Conservation (phyloP, 2,113 vertebrate genomes). For the Junco hyemalis region DNA sequence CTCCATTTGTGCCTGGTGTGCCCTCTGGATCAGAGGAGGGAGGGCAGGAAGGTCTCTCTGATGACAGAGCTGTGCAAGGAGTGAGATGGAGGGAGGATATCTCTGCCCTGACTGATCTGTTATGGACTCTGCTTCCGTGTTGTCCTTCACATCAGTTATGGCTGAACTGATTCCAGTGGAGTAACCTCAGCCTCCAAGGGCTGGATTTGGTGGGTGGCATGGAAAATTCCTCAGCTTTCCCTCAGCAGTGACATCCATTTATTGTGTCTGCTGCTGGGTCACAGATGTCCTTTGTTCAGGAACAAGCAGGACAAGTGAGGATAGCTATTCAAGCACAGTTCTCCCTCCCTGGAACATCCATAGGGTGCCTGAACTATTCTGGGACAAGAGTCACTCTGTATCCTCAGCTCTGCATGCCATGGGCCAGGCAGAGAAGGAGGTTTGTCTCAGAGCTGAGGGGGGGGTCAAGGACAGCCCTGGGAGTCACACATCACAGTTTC, state of each 20-base stretch:
- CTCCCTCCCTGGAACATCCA: not conserved
- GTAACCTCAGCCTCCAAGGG: not conserved
- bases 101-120: not conserved
- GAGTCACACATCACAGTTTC: not conserved
- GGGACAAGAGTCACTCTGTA: not conserved
- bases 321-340: not conserved
- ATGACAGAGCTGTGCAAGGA: not conserved
- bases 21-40: not conserved
- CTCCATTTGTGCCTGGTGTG: not conserved
- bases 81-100: not conserved
- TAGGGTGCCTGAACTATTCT: not conserved
- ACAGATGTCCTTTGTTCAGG: not conserved
- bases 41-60: not conserved
- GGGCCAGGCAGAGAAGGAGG: not conserved
- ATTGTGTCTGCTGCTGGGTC: not conserved
- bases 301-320: not conserved
- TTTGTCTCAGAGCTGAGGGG: not conserved
- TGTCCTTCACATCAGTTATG: not conserved
- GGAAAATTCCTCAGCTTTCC: not conserved
- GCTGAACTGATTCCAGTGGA: accelerated
- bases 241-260: not conserved
- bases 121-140: not conserved
- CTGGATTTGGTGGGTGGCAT: not conserved
- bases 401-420: not conserved
- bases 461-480: not conserved